phyloP scores from a whole-genome alignment of 2,113 vertebrate genomes.

The Tautogolabrus adspersus region DNA sequence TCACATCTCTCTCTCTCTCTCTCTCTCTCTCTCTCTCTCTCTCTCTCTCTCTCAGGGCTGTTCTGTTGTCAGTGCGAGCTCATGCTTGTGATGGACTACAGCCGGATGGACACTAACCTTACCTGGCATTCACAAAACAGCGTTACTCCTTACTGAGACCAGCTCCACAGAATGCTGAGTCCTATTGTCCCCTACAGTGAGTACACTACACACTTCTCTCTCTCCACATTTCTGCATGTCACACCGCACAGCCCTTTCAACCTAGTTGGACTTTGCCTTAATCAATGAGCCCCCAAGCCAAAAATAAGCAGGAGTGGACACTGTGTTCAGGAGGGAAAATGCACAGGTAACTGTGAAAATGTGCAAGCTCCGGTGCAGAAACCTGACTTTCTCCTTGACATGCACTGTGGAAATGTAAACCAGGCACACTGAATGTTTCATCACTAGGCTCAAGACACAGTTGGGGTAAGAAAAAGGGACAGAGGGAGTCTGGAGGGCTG shows the following conservation, averaged over 20 bases:
- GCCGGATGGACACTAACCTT: constrained; percentile 78
- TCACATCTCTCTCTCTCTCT: constrained; percentile 33
- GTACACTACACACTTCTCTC: constrained; percentile 65
- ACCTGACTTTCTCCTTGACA: constrained; percentile 38
- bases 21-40: constrained; percentile 27
- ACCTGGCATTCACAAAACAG: constrained; percentile 79
- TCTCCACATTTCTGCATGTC: constrained; percentile 23
- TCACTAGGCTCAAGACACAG: constrained; percentile 49
- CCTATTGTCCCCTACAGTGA: constrained; percentile 88
- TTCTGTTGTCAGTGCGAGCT: constrained; percentile 72
- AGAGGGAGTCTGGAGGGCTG: constrained; percentile 47
- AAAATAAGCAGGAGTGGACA: constrained; percentile 43
- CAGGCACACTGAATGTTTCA: constrained; percentile 66
- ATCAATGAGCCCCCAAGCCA: constrained; percentile 56
- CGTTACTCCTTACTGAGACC: constrained; percentile 82
- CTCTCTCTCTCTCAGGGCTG: constrained; percentile 59
- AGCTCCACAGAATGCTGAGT: constrained; percentile 89
- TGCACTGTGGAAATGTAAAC: constrained; percentile 57
- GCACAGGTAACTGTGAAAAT: constrained; percentile 17
- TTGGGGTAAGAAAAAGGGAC: constrained; percentile 47
- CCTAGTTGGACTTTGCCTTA: constrained; percentile 72
- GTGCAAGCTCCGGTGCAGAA: constrained; percentile 14
- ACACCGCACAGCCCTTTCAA: constrained; percentile 32
- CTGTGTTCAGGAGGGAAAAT: constrained; percentile 23
- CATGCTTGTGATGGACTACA: constrained; percentile 83